Base-by-base conservation (phyloP, 2,888 invertebrate species). In the Nomada fucata region DNA sequence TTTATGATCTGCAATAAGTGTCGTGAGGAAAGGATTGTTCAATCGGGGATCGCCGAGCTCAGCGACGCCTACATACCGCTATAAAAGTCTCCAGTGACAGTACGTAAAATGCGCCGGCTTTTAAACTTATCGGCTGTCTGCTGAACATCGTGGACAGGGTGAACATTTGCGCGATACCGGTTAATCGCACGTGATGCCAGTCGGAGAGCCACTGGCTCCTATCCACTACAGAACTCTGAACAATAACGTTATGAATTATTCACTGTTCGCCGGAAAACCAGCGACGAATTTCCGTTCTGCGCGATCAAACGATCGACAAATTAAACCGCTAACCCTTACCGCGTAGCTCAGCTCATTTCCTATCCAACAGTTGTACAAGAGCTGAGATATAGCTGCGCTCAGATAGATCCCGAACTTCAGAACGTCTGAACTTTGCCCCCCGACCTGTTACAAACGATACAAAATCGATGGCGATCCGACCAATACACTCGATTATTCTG, bases 311-410 rank as follows among this genome's bases (percentile, higher is more conserved):
- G 20, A 36, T 15, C 2, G 3, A 10, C 0, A 18, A 42, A 79
- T 71, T 55, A 47, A 79, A 29, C 64, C 42, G 13, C 29, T 13
- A 3, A 13, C 11, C 42, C 83, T 87, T 64, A 90, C 91, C 86
- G 90, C 86, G 52, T 89, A 77, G 18, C 79, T 88, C 69, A 91
- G 57, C 70, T 91, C 89, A 65, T 91, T 92, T 20, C 91, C 92
- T 52, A 87, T 47, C 92, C 91, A 92, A 67, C 91, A 92, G 74
- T 88, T 82, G 64, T 88, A 91, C 23, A 89, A 76, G 23, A 91
- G 82, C 63, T 91, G 91, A n/a, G 88, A 86, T 20, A 89, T 61
- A 2, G 91, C 90, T 9, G 90, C 89, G 36, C 87, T 83, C 11
- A 91, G 75, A 52, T 90, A 91, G 42, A 90, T 55, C 0, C 82